Conservation (phyloP, 2,113 vertebrate species). For the Percopsis transmontana region DNA sequence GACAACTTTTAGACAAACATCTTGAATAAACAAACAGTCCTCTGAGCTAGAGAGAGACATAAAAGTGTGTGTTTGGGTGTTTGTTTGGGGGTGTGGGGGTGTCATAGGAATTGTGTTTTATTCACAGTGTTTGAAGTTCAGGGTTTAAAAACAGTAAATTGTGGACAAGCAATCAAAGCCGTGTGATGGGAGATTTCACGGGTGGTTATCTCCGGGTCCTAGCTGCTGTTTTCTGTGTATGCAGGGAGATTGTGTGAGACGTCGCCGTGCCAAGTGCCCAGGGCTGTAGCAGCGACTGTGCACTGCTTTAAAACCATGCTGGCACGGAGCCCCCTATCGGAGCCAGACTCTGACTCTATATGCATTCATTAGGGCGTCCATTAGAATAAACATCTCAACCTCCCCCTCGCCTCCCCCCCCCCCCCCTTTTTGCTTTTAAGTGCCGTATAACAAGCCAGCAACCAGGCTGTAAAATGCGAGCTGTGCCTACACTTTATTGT, state of each 20-base stretch:
- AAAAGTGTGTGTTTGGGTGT: background rate
- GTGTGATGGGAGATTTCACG: constrained; percentile 79
- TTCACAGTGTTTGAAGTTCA: constrained; percentile 68
- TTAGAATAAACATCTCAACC: constrained; percentile 82
- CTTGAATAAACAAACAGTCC: constrained; percentile 52
- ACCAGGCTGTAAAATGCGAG: constrained; percentile 70
- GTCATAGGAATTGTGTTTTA: constrained; percentile 63
- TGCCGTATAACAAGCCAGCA: constrained; percentile 72
- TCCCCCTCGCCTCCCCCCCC: constrained; percentile 68
- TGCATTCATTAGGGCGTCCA: constrained; percentile 80
- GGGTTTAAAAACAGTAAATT: constrained; percentile 76
- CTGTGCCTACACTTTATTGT: constrained; percentile 72
- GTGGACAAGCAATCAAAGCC: constrained; percentile 77
- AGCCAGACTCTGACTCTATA: constrained; percentile 71
- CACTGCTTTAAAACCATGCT: constrained; percentile 76
- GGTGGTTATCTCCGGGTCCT: constrained; percentile 78
- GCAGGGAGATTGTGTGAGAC: constrained; percentile 70
- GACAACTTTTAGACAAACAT: constrained; percentile 48
- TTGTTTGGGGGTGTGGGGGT: constrained; percentile 20
- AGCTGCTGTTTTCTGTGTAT: constrained; percentile 67
- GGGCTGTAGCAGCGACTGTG: constrained; percentile 69
- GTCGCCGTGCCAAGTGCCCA: constrained; percentile 73
- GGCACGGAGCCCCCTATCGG: constrained; percentile 73
- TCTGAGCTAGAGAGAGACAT: constrained; percentile 14
- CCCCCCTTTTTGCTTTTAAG: constrained; percentile 72